These are phyloP conservation scores for Colinus virginianus DNA, from an alignment of 2,113 vertebrate genomes.

Conservation along the genomic window DNA sequence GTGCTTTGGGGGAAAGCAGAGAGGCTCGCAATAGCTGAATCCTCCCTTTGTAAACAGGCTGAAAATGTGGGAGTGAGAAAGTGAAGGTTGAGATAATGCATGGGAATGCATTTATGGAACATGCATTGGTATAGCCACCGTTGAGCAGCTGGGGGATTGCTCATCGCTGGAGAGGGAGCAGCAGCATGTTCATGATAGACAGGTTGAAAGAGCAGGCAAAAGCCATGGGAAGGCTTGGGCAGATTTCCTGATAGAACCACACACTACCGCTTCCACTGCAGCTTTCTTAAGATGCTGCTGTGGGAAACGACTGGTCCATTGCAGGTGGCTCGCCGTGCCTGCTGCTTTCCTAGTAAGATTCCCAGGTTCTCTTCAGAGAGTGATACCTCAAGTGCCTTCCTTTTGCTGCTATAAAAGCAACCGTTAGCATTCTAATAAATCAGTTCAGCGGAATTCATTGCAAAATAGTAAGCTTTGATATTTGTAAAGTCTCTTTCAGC, in stretches of 20 bases:
- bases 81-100: not conserved
- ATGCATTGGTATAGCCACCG: not conserved
- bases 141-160: not conserved
- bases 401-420: slow-evolving; percentile 40
- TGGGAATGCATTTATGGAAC: not conserved
- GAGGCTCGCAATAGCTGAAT: not conserved
- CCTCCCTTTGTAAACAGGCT: not conserved
- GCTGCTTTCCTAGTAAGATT: not conserved
- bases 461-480: not conserved
- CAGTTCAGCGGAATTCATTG: slow-evolving; percentile 12
- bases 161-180: not conserved
- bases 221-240: not conserved
- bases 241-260: not conserved
- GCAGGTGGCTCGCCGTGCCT: fast-evolving
- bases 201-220: not conserved
- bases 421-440: slow-evolving; percentile 19
- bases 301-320: not conserved
- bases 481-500: not conserved
- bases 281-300: not conserved
- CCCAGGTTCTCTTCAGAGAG: slow-evolving; percentile 70
- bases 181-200: fast-evolving
- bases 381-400: not conserved
- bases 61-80: not conserved
- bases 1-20: not conserved
- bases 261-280: not conserved